Evolutionary conservation across 1,140 invertebrate genomes (phyloP).

Genomic region (Littorina saxatilis): DNA sequence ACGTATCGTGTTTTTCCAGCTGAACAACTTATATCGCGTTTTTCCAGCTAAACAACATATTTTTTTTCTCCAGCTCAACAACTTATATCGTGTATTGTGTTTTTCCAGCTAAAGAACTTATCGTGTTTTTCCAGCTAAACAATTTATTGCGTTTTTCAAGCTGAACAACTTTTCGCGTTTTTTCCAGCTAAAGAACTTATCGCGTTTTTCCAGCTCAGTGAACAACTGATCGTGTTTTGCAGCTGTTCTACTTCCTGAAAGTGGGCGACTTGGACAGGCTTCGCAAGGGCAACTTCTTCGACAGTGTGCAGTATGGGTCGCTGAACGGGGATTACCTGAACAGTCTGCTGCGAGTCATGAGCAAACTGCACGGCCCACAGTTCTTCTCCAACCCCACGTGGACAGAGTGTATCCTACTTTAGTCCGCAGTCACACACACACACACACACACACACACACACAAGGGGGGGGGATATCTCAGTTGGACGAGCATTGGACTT

Average conservation of each 20-base stretch:
- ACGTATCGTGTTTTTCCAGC: too few relatives aligned
- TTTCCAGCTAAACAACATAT: too few relatives aligned
- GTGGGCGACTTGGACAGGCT: conserved; percentile 52
- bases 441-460: background rate
- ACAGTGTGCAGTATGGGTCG: conserved; percentile 72
- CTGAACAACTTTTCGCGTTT: too few relatives aligned
- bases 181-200: too few relatives aligned
- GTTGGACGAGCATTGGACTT: background rate
- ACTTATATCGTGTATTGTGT: too few relatives aligned
- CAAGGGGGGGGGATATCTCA: background rate
- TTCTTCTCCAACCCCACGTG: conserved; percentile 75
- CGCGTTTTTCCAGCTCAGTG: too few relatives aligned
- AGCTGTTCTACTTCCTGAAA: conserved; percentile 75
- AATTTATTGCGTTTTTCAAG: too few relatives aligned
- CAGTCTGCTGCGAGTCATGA: conserved; percentile 73
- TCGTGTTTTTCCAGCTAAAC: too few relatives aligned
- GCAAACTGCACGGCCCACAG: conserved; percentile 74
- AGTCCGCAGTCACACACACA: background rate
- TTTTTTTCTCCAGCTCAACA: too few relatives aligned
- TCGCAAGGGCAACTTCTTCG: conserved; percentile 67
- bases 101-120: too few relatives aligned
- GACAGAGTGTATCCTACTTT: conserved; percentile 76
- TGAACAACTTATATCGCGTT: too few relatives aligned
- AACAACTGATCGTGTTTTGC: background rate
- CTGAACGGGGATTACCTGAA: conserved; percentile 70